Base-by-base conservation (phyloP, 2,888 invertebrate genomes). In the Phengaris alcon region DNA sequence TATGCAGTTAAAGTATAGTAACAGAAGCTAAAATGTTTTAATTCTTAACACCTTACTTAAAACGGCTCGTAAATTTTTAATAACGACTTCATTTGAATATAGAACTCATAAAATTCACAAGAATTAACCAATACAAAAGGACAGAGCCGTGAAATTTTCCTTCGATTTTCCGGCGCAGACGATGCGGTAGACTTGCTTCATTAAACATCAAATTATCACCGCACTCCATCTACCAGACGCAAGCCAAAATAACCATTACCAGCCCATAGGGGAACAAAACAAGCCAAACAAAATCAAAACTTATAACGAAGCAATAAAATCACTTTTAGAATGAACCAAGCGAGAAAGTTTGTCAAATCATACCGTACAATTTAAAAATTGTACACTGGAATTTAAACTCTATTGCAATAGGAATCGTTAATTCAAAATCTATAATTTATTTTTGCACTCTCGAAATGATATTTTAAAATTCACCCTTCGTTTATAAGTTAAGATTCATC, bases 131-230 rank as follows among this genome's bases (percentile, higher is more conserved):
- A 92, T 90, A 90, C 87, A 86, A 86, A 82, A 87, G 88, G 88
- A 90, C 91, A 91, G 89, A 85, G 86, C 85, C 84, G 87, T 82
- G 85, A 84, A 85, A 88, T 90, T 93, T 91, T 91, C 90, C 88
- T 85, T 87, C 88, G 86, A 85, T 88, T 88, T 88, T 90, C 88
- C 88, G 85, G 82, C 84, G 86, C 87, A 88, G 89, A 89, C 87
- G 87, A 86, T 84, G 84, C 35, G 22, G 57, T 48, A 86, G 86
- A 85, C 85, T 86, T 86, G 90, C 89, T 93, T 93, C 93, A 93
- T 93, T 93, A 91, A 92, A 87, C 89, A 82, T 83, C 87, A 90
- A 92, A 93, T 93, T 91, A 92, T 91, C 90, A 88, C 87, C 88
- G 88, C 85, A 81, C 87, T 87, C 86, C 84, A 86, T 84, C 83